phyloP scores from a whole-genome alignment of 2,113 vertebrate species.

The Paradisaea rubra region DNA sequence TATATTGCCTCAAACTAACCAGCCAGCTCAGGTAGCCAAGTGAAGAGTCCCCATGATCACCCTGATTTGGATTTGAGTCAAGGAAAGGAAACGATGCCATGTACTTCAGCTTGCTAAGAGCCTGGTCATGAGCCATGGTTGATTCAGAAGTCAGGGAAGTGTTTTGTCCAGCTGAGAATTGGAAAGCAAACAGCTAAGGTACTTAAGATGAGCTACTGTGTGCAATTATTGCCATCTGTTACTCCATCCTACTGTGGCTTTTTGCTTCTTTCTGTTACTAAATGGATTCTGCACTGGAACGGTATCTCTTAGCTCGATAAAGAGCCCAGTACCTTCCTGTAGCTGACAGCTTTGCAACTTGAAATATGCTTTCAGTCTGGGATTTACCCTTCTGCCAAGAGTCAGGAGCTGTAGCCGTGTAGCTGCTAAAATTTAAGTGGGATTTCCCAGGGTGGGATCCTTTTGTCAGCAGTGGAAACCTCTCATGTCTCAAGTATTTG shows the following conservation, averaged over 20 bases:
- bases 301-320: background rate
- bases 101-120: background rate
- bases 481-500: constrained; percentile 10
- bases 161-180: constrained; percentile 24
- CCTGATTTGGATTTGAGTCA: background rate
- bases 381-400: constrained; percentile 10
- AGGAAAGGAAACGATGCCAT: background rate
- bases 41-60: background rate
- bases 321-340: background rate
- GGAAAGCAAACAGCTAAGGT: constrained; percentile 19
- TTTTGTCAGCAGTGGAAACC: background rate
- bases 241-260: background rate
- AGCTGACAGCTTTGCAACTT: background rate
- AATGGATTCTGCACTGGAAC: background rate
- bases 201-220: constrained; percentile 28
- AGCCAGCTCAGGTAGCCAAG: background rate
- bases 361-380: background rate
- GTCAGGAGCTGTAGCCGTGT: background rate
- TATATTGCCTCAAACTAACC: background rate
- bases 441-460: constrained; percentile 8
- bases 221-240: background rate
- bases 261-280: constrained; percentile 14
- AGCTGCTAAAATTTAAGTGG: constrained; percentile 15
- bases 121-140: background rate
- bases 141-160: background rate